Base-by-base conservation (phyloP, 2,888 invertebrate species). In the Zelleria hepariella region DNA sequence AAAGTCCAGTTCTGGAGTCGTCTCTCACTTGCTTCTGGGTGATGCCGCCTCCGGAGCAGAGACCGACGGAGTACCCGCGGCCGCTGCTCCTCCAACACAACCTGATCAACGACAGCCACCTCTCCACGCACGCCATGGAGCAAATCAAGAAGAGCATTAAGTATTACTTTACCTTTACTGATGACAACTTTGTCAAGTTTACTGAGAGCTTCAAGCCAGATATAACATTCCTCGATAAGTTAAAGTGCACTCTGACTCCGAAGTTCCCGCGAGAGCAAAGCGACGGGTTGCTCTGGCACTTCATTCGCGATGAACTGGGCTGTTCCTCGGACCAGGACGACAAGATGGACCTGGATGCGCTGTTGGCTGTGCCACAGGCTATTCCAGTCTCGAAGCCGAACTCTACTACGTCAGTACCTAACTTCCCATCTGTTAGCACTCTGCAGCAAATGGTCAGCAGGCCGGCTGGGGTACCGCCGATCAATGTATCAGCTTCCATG, bases 11-110 rank as follows among this genome's bases (percentile, higher is more conserved):
- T 24, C 80, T 95, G 65, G 96, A 96, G 72, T 96, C 97, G 0
- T 94, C 94, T 54, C 90, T 96, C 15, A 94, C 95, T 63, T 94
- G 95, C 60, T 98, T 95, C 80, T 98, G 98, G 98, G 96, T 98
- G 3, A 93, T 96, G 88, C 97, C 98, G n/a, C 98, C 98, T 2
- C 95, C 96, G 52, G 98, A 98, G 87, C 95, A 94, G 72, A 92
- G 95, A 68, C 96, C 96, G 8, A 93, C 95, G 59, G 98, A 98
- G 80, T 97, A 97, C 79, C 97, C 97, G 0, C 92, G 96, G 53
- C 98, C 98, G 0, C 94, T 98, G 93, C 89, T 95, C 54, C 93
- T 98, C 86, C 95, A 95, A 65, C 97, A 96, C 75, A 94, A 94
- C 63, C 92, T 96, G 63, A 86, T 94, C 2, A 94, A 96, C 69